phyloP scores from a whole-genome alignment of 2,797 vertebrate genomes.

The Microctenopoma steveboyesi region DNA sequence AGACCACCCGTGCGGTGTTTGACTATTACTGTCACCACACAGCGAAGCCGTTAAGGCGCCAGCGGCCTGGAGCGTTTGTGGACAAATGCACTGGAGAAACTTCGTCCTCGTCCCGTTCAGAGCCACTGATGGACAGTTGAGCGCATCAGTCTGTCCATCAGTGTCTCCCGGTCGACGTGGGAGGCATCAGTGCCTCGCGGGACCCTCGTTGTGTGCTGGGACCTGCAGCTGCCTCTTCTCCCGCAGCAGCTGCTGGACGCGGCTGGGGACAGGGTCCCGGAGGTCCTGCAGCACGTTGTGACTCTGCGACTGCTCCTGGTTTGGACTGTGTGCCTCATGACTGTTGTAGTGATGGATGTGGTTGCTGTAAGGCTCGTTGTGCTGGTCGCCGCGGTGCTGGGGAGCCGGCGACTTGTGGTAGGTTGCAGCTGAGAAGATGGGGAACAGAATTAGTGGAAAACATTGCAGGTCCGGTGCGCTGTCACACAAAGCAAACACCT shows the following conservation, averaged over 20 bases:
- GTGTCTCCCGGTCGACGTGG: slow-evolving; percentile 24
- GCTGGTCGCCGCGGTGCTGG: slow-evolving; percentile 83
- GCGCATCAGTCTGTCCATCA: slow-evolving; percentile 29
- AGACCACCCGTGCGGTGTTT: neutral
- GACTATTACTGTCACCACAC: neutral
- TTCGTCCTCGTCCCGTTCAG: slow-evolving; percentile 14
- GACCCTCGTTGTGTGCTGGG: neutral
- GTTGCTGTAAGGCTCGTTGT: slow-evolving; percentile 75
- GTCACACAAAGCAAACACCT: too few relatives aligned
- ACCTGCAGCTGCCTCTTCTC: slow-evolving; percentile 45
- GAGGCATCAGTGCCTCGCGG: slow-evolving; percentile 44
- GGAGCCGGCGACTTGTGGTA: slow-evolving; percentile 88
- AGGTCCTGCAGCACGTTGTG: slow-evolving; percentile 41
- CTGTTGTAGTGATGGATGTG: slow-evolving; percentile 74
- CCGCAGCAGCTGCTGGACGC: slow-evolving; percentile 20
- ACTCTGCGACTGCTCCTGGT: slow-evolving; percentile 81
- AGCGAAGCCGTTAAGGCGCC: neutral
- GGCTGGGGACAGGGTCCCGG: slow-evolving; percentile 20
- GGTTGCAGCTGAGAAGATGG: slow-evolving; percentile 85
- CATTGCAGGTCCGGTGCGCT: accelerated
- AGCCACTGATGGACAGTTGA: slow-evolving; percentile 47
- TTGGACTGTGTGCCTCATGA: slow-evolving; percentile 61
- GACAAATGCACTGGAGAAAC: slow-evolving; percentile 4
- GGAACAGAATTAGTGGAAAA: slow-evolving; percentile 9
- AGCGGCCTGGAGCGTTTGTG: slow-evolving; percentile 26